These are phyloP conservation scores for Eupeodes luniger DNA, from an alignment of 2,888 invertebrate species.

Conservation along the genomic window DNA sequence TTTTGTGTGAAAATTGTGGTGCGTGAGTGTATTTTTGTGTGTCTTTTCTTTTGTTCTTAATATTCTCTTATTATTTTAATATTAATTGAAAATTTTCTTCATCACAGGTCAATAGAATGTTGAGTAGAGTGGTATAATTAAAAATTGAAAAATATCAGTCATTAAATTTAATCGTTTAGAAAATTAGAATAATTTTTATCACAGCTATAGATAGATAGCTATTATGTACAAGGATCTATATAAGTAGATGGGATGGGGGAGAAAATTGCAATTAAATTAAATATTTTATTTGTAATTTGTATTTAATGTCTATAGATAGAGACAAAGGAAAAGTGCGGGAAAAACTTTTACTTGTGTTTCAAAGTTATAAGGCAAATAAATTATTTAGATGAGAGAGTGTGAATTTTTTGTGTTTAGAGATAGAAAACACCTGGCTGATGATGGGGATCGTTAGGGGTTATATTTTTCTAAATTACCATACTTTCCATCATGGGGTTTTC, in stretches of 20 bases:
- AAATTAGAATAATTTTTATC: slow-evolving; percentile 58
- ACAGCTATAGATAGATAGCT: slow-evolving; percentile 9
- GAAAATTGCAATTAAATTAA: slow-evolving; percentile 50
- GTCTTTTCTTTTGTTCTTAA: background rate
- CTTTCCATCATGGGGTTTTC: too few species aligned
- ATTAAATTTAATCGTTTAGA: slow-evolving; percentile 67
- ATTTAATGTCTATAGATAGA: too few species aligned
- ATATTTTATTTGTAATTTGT: background rate
- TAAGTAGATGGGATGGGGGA: background rate
- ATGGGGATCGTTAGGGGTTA: too few species aligned
- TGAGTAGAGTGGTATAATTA: slow-evolving; percentile 49
- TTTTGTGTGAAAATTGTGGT: slow-evolving; percentile 53
- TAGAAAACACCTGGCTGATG: too few species aligned
- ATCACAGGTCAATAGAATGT: slow-evolving; percentile 50
- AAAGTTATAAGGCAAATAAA: slow-evolving; percentile 4
- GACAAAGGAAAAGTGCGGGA: too few species aligned
- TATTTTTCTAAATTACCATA: too few species aligned
- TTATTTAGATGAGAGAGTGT: slow-evolving; percentile 46
- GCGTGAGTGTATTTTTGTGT: slow-evolving; percentile 38
- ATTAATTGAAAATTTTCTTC: slow-evolving; percentile 57
- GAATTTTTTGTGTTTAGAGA: background rate
- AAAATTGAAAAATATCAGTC: slow-evolving; percentile 69
- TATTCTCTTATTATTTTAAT: slow-evolving; percentile 6
- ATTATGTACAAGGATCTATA: too few species aligned
- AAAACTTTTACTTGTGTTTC: too few species aligned